Percentiles rank a stretch among this genome's conserved stretches.
Evolutionary conservation across 2,113 vertebrate species (phyloP).

Genomic region (Osmerus eperlanus): DNA sequence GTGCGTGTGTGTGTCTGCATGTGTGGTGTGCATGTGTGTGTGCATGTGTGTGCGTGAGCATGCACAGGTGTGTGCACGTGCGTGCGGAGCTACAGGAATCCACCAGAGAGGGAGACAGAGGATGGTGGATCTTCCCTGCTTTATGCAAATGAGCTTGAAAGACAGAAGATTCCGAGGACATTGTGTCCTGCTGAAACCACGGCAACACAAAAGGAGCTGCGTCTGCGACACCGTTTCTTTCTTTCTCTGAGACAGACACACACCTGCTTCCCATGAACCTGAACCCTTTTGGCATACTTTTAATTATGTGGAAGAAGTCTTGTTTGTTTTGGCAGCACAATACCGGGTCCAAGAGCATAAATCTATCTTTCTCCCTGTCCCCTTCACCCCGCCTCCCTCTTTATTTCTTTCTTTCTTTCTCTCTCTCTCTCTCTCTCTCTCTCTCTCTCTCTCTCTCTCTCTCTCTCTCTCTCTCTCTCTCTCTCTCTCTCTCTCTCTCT

Average conservation of each 20-base stretch:
- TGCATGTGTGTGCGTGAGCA: no score
- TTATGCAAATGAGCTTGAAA: no score
- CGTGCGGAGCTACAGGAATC: no score
- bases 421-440: neutral
- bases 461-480: neutral
- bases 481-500: neutral
- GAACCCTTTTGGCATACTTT: conserved; percentile 24
- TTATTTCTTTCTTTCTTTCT: neutral
- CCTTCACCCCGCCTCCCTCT: neutral
- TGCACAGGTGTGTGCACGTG: no score
- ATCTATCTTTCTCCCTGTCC: neutral
- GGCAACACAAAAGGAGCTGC: neutral
- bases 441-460: neutral
- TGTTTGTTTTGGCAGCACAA: conserved; percentile 46
- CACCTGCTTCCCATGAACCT: conserved; percentile 33
- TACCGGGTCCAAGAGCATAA: conserved; percentile 5
- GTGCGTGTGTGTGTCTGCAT: no score
- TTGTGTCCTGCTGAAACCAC: neutral
- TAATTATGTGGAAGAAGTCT: conserved; percentile 17
- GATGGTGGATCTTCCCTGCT: no score
- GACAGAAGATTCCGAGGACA: no score
- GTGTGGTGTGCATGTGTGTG: no score
- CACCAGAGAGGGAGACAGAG: no score
- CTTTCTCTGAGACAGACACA: neutral
- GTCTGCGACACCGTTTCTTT: no score